A percentile compares a stretch with the other conserved stretches of the same genome.
Conservation (phyloP, 2,113 vertebrate genomes). For the Larimichthys polyactis region DNA sequence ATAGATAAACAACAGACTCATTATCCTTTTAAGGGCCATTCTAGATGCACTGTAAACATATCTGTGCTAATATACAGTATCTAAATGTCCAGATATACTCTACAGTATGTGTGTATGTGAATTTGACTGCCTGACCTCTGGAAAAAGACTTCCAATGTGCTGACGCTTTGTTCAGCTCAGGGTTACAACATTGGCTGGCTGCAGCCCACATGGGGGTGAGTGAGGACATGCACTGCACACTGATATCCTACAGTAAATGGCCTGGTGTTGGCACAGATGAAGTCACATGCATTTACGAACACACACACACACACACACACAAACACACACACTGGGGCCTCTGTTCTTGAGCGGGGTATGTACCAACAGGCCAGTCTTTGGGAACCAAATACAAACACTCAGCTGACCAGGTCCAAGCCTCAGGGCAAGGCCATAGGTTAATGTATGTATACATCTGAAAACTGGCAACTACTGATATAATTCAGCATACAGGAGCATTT, state of each 20-base stretch:
- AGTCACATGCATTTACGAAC: conserved; percentile 34
- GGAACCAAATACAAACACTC: conserved; percentile 38
- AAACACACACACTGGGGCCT: conserved; percentile 35
- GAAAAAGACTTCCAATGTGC: conserved; percentile 23
- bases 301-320: conserved; percentile 31
- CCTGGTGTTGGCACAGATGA: conserved; percentile 56
- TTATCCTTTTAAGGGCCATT: neutral
- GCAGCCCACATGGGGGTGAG: conserved; percentile 33
- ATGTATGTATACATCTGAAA: neutral
- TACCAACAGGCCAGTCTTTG: conserved; percentile 42
- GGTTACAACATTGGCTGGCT: conserved; percentile 20
- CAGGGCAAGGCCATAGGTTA: conserved; percentile 10
- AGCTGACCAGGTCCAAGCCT: conserved; percentile 31
- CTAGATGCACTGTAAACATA: neutral
- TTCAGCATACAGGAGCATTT: neutral
- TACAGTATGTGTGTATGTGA: neutral
- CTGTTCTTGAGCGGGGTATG: conserved; percentile 50
- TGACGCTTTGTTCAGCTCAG: conserved; percentile 23
- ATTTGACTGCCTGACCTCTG: neutral
- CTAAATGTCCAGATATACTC: neutral
- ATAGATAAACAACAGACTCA: no score
- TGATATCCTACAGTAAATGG: conserved; percentile 46
- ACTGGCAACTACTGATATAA: neutral
- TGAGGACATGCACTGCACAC: conserved; percentile 46
- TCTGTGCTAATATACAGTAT: neutral